Evolutionary conservation across 1,140 invertebrate genomes (phyloP).

Genomic region (Dinothrombium tinctorium): DNA sequence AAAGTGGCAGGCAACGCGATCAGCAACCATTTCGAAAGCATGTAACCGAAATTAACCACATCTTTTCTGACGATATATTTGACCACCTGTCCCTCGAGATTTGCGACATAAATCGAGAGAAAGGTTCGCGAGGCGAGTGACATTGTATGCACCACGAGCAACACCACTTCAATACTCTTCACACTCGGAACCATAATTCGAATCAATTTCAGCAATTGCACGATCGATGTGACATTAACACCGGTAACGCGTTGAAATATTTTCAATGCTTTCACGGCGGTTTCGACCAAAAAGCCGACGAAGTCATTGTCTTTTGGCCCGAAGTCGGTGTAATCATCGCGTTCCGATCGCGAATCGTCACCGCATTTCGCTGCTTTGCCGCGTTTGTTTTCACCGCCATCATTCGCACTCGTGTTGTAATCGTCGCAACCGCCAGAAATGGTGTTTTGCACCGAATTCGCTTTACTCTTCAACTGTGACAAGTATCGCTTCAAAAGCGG

Average conservation of each 20-base stretch:
- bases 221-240: slow-evolving; percentile 15
- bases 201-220: slow-evolving; percentile 28
- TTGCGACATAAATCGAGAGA: slow-evolving; percentile 86
- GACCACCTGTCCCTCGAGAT: slow-evolving; percentile 79
- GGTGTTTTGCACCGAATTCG: background rate
- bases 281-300: slow-evolving; percentile 2
- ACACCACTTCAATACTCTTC: slow-evolving; percentile 49
- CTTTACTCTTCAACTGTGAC: background rate
- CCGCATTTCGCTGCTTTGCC: background rate
- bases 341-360: background rate
- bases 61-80: slow-evolving; percentile 79
- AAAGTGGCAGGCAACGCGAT: slow-evolving; percentile 90
- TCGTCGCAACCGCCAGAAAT: slow-evolving; percentile 4
- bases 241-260: slow-evolving; percentile 11
- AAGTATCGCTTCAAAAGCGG: slow-evolving; percentile 4
- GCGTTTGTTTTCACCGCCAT: background rate
- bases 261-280: slow-evolving; percentile 3
- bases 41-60: slow-evolving; percentile 46
- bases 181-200: slow-evolving; percentile 75
- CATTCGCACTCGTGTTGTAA: background rate
- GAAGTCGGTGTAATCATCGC: slow-evolving; percentile 7
- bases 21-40: slow-evolving; percentile 68
- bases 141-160: slow-evolving; percentile 57
- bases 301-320: background rate
- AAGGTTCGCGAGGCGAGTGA: slow-evolving; percentile 76